These are phyloP conservation scores for Siniperca undulata DNA, from an alignment of 2,797 vertebrate species.

Conservation along the genomic window DNA sequence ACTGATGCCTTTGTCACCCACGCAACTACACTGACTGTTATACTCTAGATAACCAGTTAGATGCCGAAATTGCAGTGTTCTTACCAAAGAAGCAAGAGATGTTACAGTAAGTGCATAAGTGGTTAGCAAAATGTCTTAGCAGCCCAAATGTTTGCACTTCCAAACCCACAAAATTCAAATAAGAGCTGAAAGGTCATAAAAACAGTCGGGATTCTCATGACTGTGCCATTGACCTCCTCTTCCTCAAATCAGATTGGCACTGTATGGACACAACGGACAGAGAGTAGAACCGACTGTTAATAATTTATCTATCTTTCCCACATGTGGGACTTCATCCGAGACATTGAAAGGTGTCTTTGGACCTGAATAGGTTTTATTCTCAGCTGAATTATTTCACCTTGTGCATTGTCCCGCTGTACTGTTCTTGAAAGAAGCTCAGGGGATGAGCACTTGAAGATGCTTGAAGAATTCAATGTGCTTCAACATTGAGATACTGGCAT, in stretches of 20 bases:
- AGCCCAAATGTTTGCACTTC: conserved; percentile 27
- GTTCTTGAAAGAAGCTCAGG: conserved; percentile 30
- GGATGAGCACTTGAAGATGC: conserved; percentile 43
- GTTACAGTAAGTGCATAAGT: background rate
- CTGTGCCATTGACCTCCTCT: conserved; percentile 53
- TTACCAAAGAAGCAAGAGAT: background rate
- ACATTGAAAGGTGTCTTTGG: conserved; percentile 56
- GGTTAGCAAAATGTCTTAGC: conserved; percentile 1
- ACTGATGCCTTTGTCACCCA: conserved; percentile 51
- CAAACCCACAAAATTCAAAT: conserved; percentile 9
- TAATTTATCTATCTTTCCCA: conserved; percentile 58
- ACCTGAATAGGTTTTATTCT: conserved; percentile 67
- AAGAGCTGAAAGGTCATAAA: conserved; percentile 29
- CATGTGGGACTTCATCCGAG: conserved; percentile 54
- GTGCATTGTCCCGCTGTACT: conserved; percentile 60
- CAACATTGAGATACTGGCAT: conserved; percentile 29
- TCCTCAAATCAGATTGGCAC: conserved; percentile 35
- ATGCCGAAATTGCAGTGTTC: conserved; percentile 15
- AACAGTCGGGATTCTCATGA: conserved; percentile 19
- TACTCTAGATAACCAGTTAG: background rate
- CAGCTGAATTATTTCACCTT: conserved; percentile 70
- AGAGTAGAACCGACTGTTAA: conserved; percentile 47
- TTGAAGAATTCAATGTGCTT: conserved; percentile 53
- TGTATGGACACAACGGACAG: conserved; percentile 5
- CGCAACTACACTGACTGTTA: conserved; percentile 23